phyloP scores from a whole-genome alignment of 2,797 vertebrate species.

The Carcharodon carcharias region DNA sequence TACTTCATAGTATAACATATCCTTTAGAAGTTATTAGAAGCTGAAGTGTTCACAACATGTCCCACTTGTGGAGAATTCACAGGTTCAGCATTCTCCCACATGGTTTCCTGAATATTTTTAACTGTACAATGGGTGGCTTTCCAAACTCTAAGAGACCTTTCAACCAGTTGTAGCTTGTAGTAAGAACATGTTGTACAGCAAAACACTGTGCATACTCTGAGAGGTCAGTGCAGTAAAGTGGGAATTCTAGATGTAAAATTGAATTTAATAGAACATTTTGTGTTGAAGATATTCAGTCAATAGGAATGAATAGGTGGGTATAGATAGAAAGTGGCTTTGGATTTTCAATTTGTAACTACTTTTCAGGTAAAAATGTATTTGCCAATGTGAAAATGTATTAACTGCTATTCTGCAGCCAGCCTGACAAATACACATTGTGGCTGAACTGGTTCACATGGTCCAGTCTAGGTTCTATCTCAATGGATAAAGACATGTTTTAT shows the following conservation, averaged over 20 bases:
- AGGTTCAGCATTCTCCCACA: neutral
- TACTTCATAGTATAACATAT: neutral
- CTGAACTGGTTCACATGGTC: neutral
- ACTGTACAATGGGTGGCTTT: neutral
- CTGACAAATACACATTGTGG: neutral
- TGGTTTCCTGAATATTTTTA: neutral
- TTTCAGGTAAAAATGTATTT: conserved; percentile 5
- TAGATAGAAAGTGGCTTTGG: neutral
- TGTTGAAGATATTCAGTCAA: neutral
- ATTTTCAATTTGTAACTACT: neutral
- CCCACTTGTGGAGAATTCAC: neutral
- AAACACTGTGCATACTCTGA: neutral
- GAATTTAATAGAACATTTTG: neutral
- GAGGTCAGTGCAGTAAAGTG: neutral
- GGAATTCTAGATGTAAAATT: neutral
- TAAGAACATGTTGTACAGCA: neutral
- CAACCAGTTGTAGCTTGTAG: neutral
- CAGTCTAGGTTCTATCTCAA: neutral
- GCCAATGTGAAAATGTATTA: neutral
- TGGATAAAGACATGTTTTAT: too few relatives aligned
- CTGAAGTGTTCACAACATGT: neutral
- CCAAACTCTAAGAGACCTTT: neutral
- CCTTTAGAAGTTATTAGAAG: neutral
- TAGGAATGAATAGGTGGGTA: neutral
- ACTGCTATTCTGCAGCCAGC: neutral